Evolutionary conservation across 92 coral and sea anemone species (phyloP).

Genomic region (Palythoa heliodiscus): DNA sequence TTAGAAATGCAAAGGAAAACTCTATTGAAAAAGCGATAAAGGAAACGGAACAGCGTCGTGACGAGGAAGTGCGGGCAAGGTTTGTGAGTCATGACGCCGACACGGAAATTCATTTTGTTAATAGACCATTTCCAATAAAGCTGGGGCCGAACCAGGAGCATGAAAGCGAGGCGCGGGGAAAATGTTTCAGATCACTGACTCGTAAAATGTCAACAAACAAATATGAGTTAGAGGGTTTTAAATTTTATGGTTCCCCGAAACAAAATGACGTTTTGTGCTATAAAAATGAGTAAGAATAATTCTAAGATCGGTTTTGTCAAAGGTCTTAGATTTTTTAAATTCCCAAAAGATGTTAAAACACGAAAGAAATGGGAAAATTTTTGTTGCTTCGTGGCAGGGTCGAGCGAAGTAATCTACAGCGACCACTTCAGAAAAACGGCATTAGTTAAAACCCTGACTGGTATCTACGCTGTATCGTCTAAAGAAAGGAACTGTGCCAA

Average conservation of each 20-base stretch:
- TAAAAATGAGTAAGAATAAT: conserved; percentile 2
- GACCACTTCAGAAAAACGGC: background rate
- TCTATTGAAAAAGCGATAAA: conserved; percentile 41
- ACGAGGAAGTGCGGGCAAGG: conserved; percentile 24
- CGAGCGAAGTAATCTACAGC: background rate
- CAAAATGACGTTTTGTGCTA: conserved; percentile 20
- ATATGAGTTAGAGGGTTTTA: background rate
- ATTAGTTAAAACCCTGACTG: conserved; percentile 6
- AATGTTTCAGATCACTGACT: background rate
- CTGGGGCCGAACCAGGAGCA: conserved; percentile 35
- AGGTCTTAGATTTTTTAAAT: conserved; percentile 3
- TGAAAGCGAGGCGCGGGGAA: conserved; percentile 21
- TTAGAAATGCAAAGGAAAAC: conserved; percentile 35
- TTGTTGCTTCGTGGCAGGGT: background rate
- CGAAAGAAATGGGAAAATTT: conserved; percentile 9
- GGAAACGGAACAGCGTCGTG: conserved; percentile 34
- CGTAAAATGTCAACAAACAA: conserved; percentile 13
- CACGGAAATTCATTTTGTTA: too few relatives aligned
- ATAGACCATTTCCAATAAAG: too few relatives aligned
- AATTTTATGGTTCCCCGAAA: background rate
- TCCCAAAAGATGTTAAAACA: conserved; percentile 6
- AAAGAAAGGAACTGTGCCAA: background rate
- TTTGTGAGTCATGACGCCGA: too few relatives aligned
- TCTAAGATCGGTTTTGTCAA: background rate
- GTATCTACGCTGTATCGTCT: background rate